Evolutionary conservation across 2,113 vertebrate species (phyloP).

Genomic region (Proterorhinus semilunaris): DNA sequence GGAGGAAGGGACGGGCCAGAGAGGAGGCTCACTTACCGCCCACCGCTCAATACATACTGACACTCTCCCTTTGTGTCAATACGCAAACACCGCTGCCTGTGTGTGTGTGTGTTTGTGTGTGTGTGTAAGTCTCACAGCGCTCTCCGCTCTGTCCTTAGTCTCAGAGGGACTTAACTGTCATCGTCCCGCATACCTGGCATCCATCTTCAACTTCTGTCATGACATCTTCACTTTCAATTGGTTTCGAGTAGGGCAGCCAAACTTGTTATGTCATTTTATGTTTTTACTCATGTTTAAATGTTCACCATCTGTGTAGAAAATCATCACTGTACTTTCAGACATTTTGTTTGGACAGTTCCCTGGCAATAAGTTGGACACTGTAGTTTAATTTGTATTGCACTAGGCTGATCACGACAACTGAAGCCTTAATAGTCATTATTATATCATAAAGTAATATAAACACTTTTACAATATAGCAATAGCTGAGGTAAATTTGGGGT

Average conservation of each 20-base stretch:
- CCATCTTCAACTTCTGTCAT: slow-evolving; percentile 25
- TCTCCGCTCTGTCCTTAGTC: slow-evolving; percentile 22
- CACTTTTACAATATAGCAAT: too few species aligned
- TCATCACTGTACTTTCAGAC: neutral
- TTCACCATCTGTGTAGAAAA: neutral
- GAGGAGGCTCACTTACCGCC: slow-evolving; percentile 67
- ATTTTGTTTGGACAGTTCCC: neutral
- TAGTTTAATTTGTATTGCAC: too few species aligned
- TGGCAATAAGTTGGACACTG: too few species aligned
- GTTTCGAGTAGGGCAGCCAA: neutral
- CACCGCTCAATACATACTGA: slow-evolving; percentile 73
- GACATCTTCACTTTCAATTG: slow-evolving; percentile 18
- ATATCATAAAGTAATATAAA: too few species aligned
- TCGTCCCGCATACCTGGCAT: slow-evolving; percentile 14
- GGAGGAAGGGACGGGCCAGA: slow-evolving; percentile 57
- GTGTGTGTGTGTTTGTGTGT: slow-evolving; percentile 27
- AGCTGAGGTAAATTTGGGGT: too few species aligned
- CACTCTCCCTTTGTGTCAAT: slow-evolving; percentile 72
- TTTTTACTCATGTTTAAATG: neutral
- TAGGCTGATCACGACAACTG: too few species aligned
- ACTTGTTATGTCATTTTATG: neutral
- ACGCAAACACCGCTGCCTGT: slow-evolving; percentile 44
- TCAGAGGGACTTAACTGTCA: slow-evolving; percentile 38
- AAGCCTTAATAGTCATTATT: too few species aligned
- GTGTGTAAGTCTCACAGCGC: slow-evolving; percentile 27